A percentile compares a stretch with the other conserved stretches of the same genome.
These are phyloP conservation scores for Eciton burchellii DNA, from an alignment of 1,140 invertebrate genomes.

Conservation along the genomic window DNA sequence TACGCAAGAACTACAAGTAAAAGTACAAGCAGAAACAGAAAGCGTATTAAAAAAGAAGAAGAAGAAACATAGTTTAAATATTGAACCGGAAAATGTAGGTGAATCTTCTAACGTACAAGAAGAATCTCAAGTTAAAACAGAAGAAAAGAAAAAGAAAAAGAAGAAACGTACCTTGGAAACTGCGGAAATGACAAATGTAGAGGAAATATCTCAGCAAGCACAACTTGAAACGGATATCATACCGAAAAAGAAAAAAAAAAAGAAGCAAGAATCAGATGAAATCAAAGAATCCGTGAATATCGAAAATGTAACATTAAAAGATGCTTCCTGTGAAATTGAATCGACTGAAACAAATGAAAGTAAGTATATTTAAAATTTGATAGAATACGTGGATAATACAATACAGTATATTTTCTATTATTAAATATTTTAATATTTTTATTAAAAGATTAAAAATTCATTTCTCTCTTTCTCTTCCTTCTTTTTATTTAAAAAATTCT, in stretches of 20 bases:
- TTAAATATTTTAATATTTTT: slow-evolving; percentile 10
- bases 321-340: slow-evolving; percentile 21
- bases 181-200: slow-evolving; percentile 75
- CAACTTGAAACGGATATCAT: neutral
- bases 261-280: slow-evolving; percentile 17
- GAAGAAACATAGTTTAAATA: neutral
- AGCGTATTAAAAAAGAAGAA: slow-evolving; percentile 5
- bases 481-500: neutral
- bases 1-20: neutral
- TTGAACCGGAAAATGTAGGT: slow-evolving; percentile 3
- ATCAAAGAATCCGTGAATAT: neutral
- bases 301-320: slow-evolving; percentile 26
- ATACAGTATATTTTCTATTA: slow-evolving; percentile 11
- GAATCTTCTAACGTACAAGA: slow-evolving; percentile 69
- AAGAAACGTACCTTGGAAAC: slow-evolving; percentile 52
- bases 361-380: neutral
- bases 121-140: slow-evolving; percentile 53
- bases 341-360: neutral
- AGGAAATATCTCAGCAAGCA: slow-evolving; percentile 24
- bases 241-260: slow-evolving; percentile 63
- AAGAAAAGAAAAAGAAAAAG: slow-evolving; percentile 38
- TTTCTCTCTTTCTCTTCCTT: too few species aligned
- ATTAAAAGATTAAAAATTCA: slow-evolving; percentile 6
- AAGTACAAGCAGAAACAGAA: neutral
- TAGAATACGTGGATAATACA: neutral